Conservation (phyloP, 1,140 invertebrate species). For the Fragariocoptes setiger region DNA sequence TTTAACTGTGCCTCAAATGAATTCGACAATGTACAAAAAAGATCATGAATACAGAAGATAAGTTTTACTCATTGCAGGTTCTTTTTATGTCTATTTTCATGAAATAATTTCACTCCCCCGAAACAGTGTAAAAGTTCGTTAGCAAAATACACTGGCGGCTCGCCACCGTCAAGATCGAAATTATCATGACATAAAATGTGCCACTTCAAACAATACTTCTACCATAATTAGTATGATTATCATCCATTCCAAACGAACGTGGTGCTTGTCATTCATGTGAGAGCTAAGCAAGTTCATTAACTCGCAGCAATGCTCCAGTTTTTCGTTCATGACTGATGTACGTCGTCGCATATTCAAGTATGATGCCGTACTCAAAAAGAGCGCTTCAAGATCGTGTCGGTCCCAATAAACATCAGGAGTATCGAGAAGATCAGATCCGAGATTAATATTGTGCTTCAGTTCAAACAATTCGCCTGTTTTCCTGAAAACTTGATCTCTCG, state of each 20-base stretch:
- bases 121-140: too few relatives aligned
- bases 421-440: slow-evolving; percentile 68
- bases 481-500: slow-evolving; percentile 34
- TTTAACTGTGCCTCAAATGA: too few relatives aligned
- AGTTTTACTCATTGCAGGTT: too few relatives aligned
- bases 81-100: too few relatives aligned
- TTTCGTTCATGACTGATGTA: slow-evolving; percentile 72
- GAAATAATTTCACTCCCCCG: too few relatives aligned
- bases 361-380: slow-evolving; percentile 42
- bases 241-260: slow-evolving; percentile 67
- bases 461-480: slow-evolving; percentile 70
- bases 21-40: too few relatives aligned
- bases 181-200: too few relatives aligned
- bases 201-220: slow-evolving; percentile 27
- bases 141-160: too few relatives aligned
- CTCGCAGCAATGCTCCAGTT: slow-evolving; percentile 64
- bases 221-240: slow-evolving; percentile 78
- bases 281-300: slow-evolving; percentile 50
- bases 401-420: slow-evolving; percentile 95
- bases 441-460: slow-evolving; percentile 48
- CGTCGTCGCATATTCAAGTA: slow-evolving; percentile 53
- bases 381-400: slow-evolving; percentile 41
- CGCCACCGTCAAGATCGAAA: too few relatives aligned
- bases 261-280: slow-evolving; percentile 61
- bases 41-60: too few relatives aligned